Evolutionary conservation across 1,140 invertebrate genomes (phyloP), one percentile per base, ranked within the genome.

Genomic region (Pomacea maculata): DNA sequence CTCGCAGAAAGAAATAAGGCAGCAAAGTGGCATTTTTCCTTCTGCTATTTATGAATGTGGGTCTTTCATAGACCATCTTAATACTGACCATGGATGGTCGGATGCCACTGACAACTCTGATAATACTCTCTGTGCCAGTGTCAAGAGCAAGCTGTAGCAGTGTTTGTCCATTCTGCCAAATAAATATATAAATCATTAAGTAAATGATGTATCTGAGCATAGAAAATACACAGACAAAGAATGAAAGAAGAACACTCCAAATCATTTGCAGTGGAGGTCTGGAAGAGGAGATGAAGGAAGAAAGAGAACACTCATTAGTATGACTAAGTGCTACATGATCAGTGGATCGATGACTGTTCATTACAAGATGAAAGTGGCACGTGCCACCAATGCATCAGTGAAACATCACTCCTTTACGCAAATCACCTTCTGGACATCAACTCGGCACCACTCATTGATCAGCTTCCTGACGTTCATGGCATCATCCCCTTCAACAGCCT

Each of bases 401-500:
- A 70, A 25, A 17, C 34, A 78, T 70, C 75, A 77, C 14, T 74
- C 57, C 57, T 61, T 2, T 8, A 10, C 77, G 19, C 57, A 54
- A 67, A 45, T 75, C 61, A 87, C 86, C 83, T 86, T 85, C 34
- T 86, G 75, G n/a, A 87, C 80, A 52, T 84, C 83, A 0, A 86
- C 84, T n/a, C 84, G 71, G 70, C 86, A 86, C 87, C 87, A 88
- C 78, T 87, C 83, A 67, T 88, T 88, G 29, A 88, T 83, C 34
- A 88, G 78, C 54, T 83, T 85, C 29, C 87, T 77, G 5, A 88
- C 86, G 65, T 81, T 87, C 82, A 86, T 84, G 21, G 85, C 84
- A 80, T 87, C 86, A 78, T 88, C 87, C 1, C 80, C 81, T 45
- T 85, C 83, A 14, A 88, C 87, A 57, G 87, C 87, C 70, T 84